Conservation (phyloP, 2,113 vertebrate species). For the Columba janthina region DNA sequence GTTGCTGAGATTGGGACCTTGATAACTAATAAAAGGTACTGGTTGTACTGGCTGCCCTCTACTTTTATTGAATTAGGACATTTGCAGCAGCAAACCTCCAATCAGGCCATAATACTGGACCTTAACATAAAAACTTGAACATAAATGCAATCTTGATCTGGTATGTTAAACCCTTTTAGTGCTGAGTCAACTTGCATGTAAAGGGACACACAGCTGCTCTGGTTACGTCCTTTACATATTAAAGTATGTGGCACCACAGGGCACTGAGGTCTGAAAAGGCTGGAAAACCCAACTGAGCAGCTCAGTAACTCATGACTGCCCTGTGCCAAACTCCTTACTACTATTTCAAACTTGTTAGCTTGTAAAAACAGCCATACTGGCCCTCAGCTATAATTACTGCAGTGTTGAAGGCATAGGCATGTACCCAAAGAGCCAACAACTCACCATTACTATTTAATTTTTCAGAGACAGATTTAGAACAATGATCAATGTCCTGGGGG, state of each 20-base stretch:
- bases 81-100: neutral
- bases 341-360: neutral
- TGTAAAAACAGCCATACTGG: neutral
- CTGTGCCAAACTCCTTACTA: neutral
- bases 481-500: constrained; percentile 98
- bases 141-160: neutral
- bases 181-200: neutral
- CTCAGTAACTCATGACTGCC: neutral
- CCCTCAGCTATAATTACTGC: neutral
- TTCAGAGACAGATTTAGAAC: constrained; percentile 95
- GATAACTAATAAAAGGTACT: neutral
- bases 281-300: neutral
- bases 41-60: neutral
- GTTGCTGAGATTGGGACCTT: neutral
- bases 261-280: neutral
- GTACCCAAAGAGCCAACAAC: neutral
- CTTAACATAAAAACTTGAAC: neutral
- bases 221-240: neutral
- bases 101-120: neutral
- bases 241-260: neutral
- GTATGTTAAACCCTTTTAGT: neutral
- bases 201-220: neutral
- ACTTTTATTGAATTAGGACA: neutral
- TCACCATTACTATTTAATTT: neutral
- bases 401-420: neutral